Evolutionary conservation across 2,888 invertebrate genomes (phyloP).

Genomic region (Cheilosia variabilis): DNA sequence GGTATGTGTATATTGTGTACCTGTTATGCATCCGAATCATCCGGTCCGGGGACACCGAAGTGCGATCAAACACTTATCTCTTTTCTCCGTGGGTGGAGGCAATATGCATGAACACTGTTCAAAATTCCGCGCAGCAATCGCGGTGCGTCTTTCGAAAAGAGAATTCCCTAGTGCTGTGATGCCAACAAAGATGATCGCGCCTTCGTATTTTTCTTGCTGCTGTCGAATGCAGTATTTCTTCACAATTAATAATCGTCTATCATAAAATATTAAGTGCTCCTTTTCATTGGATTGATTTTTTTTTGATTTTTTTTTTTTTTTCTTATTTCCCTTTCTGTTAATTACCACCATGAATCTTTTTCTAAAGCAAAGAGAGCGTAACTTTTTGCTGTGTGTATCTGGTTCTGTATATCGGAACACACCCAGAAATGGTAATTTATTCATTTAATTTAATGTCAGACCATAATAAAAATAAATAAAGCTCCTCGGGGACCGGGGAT

Average conservation of each 20-base stretch:
- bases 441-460: slow-evolving; percentile 61
- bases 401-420: slow-evolving; percentile 30
- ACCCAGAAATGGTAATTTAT: slow-evolving; percentile 61
- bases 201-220: not conserved
- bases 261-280: slow-evolving; percentile 64
- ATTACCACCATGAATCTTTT: slow-evolving; percentile 54
- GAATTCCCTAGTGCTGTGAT: slow-evolving; percentile 23
- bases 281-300: slow-evolving; percentile 24
- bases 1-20: slow-evolving; percentile 5
- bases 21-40: slow-evolving; percentile 30
- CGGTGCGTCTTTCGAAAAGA: slow-evolving; percentile 24
- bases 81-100: slow-evolving; percentile 58
- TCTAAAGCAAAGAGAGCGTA: slow-evolving; percentile 14
- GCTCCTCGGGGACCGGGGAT: slow-evolving; percentile 29
- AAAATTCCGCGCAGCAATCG: slow-evolving; percentile 21
- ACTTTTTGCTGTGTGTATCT: not conserved
- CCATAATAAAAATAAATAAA: slow-evolving; percentile 59
- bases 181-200: slow-evolving; percentile 29
- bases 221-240: slow-evolving; percentile 37
- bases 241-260: slow-evolving; percentile 62
- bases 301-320: too few species aligned
- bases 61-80: slow-evolving; percentile 64
- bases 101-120: slow-evolving; percentile 54
- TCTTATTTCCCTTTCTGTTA: slow-evolving; percentile 36
- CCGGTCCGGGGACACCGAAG: slow-evolving; percentile 42